Evolutionary conservation across 2,113 vertebrate species (phyloP).

Genomic region (Corapipo altera): DNA sequence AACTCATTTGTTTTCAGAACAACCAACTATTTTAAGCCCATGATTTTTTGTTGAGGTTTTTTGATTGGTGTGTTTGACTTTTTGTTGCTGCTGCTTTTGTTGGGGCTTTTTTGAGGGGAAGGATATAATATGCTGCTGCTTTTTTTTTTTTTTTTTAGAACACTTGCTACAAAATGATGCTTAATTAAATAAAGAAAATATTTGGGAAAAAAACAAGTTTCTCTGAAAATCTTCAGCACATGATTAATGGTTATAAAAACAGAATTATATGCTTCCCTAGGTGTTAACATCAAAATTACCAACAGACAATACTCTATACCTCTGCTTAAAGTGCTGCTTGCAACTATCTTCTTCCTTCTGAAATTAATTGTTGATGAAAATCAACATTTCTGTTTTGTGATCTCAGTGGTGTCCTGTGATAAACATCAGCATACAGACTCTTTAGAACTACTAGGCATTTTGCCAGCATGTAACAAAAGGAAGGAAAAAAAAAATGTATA

Average conservation of each 20-base stretch:
- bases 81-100: neutral
- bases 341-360: neutral
- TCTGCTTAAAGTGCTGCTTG: neutral
- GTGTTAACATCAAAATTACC: neutral
- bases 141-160: neutral
- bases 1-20: constrained; percentile 32
- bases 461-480: neutral
- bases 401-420: neutral
- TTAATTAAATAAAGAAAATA: neutral
- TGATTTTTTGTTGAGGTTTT: neutral
- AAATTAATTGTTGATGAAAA: neutral
- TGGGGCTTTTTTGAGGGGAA: rapidly evolving
- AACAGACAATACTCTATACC: neutral
- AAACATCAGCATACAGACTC: neutral
- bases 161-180: neutral
- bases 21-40: neutral
- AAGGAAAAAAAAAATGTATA: neutral
- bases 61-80: neutral
- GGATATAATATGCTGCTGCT: neutral
- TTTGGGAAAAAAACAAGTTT: neutral
- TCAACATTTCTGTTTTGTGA: neutral
- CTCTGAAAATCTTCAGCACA: neutral
- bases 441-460: neutral
- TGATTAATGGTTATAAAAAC: neutral
- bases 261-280: neutral